Conservation (phyloP, 2,113 vertebrate genomes). For the Poicephalus gulielmi region DNA sequence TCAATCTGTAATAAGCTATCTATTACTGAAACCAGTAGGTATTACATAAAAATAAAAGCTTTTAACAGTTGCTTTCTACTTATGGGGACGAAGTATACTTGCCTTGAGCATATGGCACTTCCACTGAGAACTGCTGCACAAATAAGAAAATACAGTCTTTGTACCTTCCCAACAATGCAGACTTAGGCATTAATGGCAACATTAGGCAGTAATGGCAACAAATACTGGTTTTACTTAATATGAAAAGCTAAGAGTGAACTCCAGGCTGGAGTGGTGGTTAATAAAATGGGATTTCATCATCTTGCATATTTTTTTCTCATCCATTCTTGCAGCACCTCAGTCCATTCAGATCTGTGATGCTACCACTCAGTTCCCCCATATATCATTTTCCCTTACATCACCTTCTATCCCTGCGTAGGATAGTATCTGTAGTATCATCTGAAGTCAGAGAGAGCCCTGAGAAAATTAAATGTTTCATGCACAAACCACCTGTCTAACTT, state of each 20-base stretch:
- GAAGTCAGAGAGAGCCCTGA: constrained; percentile 7
- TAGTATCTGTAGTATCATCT: not conserved
- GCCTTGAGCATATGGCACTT: not conserved
- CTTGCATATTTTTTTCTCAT: not conserved
- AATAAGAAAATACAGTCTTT: not conserved
- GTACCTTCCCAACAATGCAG: not conserved
- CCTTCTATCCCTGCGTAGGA: not conserved
- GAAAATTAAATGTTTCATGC: constrained; percentile 20
- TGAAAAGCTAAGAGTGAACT: not conserved
- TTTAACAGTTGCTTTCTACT: not conserved
- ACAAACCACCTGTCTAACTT: constrained; percentile 32
- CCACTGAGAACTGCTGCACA: not conserved
- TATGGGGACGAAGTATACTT: not conserved
- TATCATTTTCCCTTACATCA: not conserved
- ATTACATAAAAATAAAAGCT: not conserved
- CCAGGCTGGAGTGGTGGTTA: not conserved
- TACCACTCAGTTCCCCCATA: not conserved
- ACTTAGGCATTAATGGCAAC: not conserved
- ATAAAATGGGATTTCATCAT: not conserved
- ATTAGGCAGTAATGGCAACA: not conserved
- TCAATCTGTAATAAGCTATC: not conserved
- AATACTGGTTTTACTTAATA: not conserved
- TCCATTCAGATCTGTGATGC: not conserved
- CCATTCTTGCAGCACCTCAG: not conserved
- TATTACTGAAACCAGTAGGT: not conserved